Base-by-base conservation (phyloP, 1,140 invertebrate genomes). In the Drosophila quadrilineata region DNA sequence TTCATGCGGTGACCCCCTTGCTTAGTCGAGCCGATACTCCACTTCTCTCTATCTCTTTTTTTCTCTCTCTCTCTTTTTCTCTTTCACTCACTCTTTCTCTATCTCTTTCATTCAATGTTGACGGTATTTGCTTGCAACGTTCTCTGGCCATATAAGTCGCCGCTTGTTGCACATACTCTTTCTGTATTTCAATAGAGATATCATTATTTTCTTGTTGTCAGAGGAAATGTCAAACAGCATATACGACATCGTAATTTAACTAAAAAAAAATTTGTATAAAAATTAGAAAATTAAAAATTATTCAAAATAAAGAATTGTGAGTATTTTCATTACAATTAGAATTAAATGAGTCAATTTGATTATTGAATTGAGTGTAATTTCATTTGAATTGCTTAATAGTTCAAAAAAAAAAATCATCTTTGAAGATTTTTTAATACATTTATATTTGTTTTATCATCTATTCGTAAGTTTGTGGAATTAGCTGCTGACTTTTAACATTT, bases 1-100 rank as follows among this genome's bases (percentile, higher is more conserved):
- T 80, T 67, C 66, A 65, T 65, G 64, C 57, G 65, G 36, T 71
- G 75, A 80, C 75, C 75, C 68, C 65, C 71, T 79, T 79, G 75
- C 66, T 59, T 50, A 63, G 41, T 36, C 58, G 22, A 49, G 49
- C 64, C 26, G 16, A 62, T 33, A 59, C 43, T 19, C 10, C 26
- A 14, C 14, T 24, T 24, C 9, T 12, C 22, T n/a, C 6, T n/a
- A 8, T 3, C 19, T 10, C 9, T 26, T 8, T 0, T 29, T 2
- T 24, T n/a, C 24, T 17, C 8, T 6, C 16, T 24, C 22, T 4
- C 2, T 12, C 24, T 6, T 6, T 12, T 19, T n/a, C 17, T 6
- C 21, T 38, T 3, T 17, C 9, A 17, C 31, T 14, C 35, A 6
- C 6, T 9, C 36, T 8, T 43, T 57, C 31, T 33, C 17, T 8